Evolutionary conservation across 2,113 vertebrate genomes (phyloP), one percentile per base, ranked within the genome.

Genomic region (Choloepus hoffmanni): DNA sequence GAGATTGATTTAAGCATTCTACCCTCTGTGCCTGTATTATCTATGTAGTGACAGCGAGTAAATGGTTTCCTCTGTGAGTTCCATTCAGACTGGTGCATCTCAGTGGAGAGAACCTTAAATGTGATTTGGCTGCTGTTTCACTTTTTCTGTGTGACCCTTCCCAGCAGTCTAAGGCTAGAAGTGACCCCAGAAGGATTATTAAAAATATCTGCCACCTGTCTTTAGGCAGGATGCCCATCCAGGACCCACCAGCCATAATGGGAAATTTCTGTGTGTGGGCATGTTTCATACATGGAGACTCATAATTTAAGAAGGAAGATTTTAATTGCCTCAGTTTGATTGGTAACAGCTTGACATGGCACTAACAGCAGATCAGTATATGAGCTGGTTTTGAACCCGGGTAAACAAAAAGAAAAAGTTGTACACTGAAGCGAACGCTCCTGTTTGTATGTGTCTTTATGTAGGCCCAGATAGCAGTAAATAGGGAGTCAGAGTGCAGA

Each of bases 321-420:
- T 97, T 98, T 98, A 97, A 98, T 98, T 97, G 97, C 65, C 15
- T 95, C 68, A 23, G 78, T 83, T 95, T 97, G 85, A 92, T 89
- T 81, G 67, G 4, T 94, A 92, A 89, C 40, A 87, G 87, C 45
- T 79, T 79, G 63, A 28, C 14, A 16, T 95, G 23, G 53, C 96
- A 96, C 67, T 93, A 93, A 83, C 74, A 93, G 16, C 60, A 82
- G 11, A 67, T 81, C 19, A 85, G 18, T 87, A 63, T 84, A 36
- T 92, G 53, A 87, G 55, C 63, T 77, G 30, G 36, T 94, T 95
- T 97, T 93, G 72, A 94, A 85, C 50, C 24, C 1, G 0, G 53
- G 28, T 96, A 85, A 96, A 89, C 40, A 73, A 74, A 26, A 92
- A 65, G 26, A 95, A 89, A 92, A 87, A 88, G 86, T 60, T 88